Base-by-base conservation (phyloP, 1,140 invertebrate species). In the Gryon sp. region DNA sequence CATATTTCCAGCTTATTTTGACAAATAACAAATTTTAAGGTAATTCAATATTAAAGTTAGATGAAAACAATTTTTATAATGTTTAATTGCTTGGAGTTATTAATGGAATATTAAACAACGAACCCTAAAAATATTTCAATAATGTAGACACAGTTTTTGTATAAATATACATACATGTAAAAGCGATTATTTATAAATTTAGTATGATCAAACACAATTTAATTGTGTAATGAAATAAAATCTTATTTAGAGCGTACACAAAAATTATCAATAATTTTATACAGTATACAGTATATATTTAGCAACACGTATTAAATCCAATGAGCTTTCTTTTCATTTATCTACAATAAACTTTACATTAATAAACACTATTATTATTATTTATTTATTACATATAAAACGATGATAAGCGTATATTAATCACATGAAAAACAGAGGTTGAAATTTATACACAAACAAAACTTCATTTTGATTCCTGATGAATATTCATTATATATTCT, bases 401-500 rank as follows among this genome's bases (percentile, higher is more conserved):
- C 26, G 26, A n/a, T 12, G 11, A 9, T n/a, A 2, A 11, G 9
- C n/a, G 11, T 34, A 34, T 34, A 11, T 34, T 7, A 50, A 14
- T 43, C 41, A 41, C 34, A 45, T 46, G 24, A 16, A 16, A 55
- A 55, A 7, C 26, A 14, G 32, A 59, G 38, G 24, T n/a, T n/a
- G 52, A 19, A 46, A 40, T 15, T 22, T 24, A 20, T 43, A 30
- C 45, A 14, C 41, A 32, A 50, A 30, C 19, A 48, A 38, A 63
- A 40, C 22, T 63, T 63, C 59, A 40, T 63, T 63, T 63, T 63
- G 34, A 30, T 50, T 50, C 45, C 15, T 50, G 34, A 63, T 63
- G 59, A 63, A 63, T 63, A 63, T 63, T 63, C 59, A 63, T 63
- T 40, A 62, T 50, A 14, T 62, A 62, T 62, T 38, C 28, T 62